phyloP scores from a whole-genome alignment of 2,113 vertebrate species.

The Ibidorhyncha struthersii region DNA sequence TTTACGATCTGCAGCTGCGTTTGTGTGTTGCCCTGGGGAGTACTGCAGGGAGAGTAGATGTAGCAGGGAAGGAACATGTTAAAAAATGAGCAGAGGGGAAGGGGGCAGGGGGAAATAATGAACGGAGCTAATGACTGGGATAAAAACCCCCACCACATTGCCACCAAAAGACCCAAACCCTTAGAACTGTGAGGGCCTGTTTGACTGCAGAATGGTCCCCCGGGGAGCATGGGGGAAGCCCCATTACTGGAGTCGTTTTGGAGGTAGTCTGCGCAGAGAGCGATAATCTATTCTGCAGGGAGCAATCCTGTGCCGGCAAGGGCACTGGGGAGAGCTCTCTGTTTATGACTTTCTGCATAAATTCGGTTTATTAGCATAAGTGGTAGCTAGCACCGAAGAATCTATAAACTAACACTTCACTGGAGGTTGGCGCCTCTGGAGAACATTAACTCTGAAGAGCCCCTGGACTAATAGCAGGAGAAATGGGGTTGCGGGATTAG shows the following conservation, averaged over 20 bases:
- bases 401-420: constrained; percentile 34
- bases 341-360: constrained; percentile 70
- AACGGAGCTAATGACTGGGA: not conserved
- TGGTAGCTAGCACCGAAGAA: constrained; percentile 22
- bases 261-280: constrained; percentile 20
- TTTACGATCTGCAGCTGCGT: constrained; percentile 28
- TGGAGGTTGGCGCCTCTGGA: not conserved
- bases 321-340: constrained; percentile 64
- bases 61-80: not conserved
- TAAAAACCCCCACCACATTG: not conserved
- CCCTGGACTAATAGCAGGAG: not conserved
- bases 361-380: constrained; percentile 67
- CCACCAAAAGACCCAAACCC: constrained; percentile 15
- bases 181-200: constrained; percentile 20
- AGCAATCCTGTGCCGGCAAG: constrained; percentile 59
- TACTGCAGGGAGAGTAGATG: not conserved
- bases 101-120: not conserved
- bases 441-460: not conserved
- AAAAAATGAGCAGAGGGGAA: not conserved
- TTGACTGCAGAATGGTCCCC: constrained; percentile 43
- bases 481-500: not conserved
- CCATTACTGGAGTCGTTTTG: constrained; percentile 5
- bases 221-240: constrained; percentile 26
- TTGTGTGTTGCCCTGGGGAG: constrained; percentile 20
- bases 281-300: constrained; percentile 35